Conservation (phyloP, 2,888 invertebrate genomes). For the Drosophila infuscata region DNA sequence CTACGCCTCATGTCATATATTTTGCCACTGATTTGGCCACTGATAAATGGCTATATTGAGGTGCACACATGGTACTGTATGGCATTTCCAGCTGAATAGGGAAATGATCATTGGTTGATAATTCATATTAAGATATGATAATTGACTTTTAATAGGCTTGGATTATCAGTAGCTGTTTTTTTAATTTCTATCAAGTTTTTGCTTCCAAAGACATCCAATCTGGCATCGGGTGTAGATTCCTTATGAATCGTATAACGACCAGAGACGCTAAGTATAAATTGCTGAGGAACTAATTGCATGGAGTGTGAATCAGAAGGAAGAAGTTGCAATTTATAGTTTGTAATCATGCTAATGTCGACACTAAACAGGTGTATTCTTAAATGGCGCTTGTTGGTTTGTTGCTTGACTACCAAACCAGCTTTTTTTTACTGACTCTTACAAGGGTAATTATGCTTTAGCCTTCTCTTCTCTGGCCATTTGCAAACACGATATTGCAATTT, state of each 20-base stretch:
- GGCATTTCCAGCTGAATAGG: not conserved
- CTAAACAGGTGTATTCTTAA: constrained; percentile 11
- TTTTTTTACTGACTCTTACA: not conserved
- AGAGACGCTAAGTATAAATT: not conserved
- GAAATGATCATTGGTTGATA: not conserved
- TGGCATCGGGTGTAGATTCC: not conserved
- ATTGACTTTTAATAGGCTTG: too few species aligned
- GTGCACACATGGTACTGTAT: not conserved
- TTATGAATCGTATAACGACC: not conserved
- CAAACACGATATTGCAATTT: constrained; percentile 15
- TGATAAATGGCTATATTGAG: constrained; percentile 17
- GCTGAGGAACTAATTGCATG: not conserved
- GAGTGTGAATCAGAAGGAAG: constrained; percentile 1
- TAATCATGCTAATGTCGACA: constrained; percentile 12
- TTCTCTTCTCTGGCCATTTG: constrained; percentile 8
- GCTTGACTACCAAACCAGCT: not conserved
- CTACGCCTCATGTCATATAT: constrained; percentile 45
- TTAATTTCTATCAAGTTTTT: not conserved
- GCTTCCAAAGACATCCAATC: not conserved
- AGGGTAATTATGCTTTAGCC: constrained; percentile 8
- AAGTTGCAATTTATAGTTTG: not conserved
- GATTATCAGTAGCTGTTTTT: not conserved
- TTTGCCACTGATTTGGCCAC: constrained; percentile 31
- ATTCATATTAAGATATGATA: not conserved
- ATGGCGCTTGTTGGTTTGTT: constrained; percentile 7